A percentile compares a stretch with the other conserved stretches of the same genome.
Evolutionary conservation across 2,888 invertebrate genomes (phyloP).

Genomic region (Marasmarcha lunaedactyla): DNA sequence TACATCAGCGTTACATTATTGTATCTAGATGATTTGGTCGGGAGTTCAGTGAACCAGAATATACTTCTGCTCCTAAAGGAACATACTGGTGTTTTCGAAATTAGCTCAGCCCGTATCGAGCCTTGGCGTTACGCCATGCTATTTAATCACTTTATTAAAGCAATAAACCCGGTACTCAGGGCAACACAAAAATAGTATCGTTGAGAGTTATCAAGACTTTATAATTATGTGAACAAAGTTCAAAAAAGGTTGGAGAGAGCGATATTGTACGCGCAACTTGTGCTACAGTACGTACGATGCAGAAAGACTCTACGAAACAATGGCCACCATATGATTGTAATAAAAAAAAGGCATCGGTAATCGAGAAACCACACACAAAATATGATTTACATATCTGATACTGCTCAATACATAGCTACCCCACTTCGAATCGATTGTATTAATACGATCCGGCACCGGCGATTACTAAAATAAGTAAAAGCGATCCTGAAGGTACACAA

Average conservation of each 20-base stretch:
- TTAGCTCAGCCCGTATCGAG: conserved; percentile 36
- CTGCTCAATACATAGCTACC: conserved; percentile 35
- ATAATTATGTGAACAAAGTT: background rate
- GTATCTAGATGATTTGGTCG: background rate
- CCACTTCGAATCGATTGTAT: conserved; percentile 29
- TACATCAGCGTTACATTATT: background rate
- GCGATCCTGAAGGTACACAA: conserved; percentile 30
- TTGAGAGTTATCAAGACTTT: background rate
- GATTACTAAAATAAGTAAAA: conserved; percentile 15
- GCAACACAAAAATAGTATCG: background rate
- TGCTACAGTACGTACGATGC: conserved; percentile 15
- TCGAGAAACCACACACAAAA: conserved; percentile 32
- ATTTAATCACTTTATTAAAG: conserved; percentile 58
- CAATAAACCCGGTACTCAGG: conserved; percentile 30
- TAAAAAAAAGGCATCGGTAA: conserved; percentile 38
- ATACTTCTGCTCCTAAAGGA: conserved; percentile 18
- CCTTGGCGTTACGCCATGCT: conserved; percentile 39
- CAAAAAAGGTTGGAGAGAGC: background rate
- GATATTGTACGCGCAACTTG: too few species aligned
- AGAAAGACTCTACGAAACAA: conserved; percentile 28
- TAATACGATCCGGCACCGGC: conserved; percentile 20
- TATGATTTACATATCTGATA: conserved; percentile 34
- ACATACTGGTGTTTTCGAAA: conserved; percentile 34
- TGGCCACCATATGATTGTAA: conserved; percentile 43
- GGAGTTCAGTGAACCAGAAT: conserved; percentile 18